These are phyloP conservation scores for Aradophagus sp. DNA, from an alignment of 1,140 invertebrate genomes.

Conservation along the genomic window DNA sequence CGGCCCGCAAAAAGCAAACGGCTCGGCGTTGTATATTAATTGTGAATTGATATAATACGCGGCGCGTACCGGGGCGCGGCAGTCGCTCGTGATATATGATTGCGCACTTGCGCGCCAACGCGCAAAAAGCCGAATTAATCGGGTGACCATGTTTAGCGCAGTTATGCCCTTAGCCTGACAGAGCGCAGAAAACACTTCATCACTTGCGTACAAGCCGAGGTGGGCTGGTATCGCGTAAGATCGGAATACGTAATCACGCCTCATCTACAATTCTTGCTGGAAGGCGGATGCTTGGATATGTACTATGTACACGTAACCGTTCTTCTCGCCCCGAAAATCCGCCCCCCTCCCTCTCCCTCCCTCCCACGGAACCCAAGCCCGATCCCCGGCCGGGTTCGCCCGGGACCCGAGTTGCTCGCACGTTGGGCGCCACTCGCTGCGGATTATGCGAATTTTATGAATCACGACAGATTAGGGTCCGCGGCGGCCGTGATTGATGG, in stretches of 20 bases:
- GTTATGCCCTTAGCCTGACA: constrained; percentile 48
- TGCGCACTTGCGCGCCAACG: constrained; percentile 30
- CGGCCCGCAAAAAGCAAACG: constrained; percentile 16
- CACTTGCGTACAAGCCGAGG: constrained; percentile 57
- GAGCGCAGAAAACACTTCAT: constrained; percentile 69
- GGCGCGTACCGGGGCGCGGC: constrained; percentile 28
- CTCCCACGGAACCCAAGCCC: too few relatives aligned
- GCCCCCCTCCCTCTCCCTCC: too few relatives aligned
- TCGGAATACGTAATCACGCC: constrained; percentile 70
- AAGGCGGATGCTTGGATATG: constrained; percentile 40
- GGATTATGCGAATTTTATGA: constrained; percentile 55
- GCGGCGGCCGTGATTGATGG: constrained; percentile 34
- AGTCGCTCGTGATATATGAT: constrained; percentile 47
- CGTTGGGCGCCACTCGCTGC: constrained; percentile 22
- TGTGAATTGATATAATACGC: constrained; percentile 55
- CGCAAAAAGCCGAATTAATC: constrained; percentile 48
- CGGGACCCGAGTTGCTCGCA: constrained; percentile 10
- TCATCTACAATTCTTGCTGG: constrained; percentile 70
- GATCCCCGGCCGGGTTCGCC: too few relatives aligned
- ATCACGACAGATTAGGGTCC: constrained; percentile 44
- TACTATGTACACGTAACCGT: constrained; percentile 47
- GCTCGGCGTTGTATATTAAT: constrained; percentile 43
- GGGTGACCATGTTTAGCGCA: constrained; percentile 48
- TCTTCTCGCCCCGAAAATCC: constrained; percentile 48
- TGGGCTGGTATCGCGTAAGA: constrained; percentile 64